These are phyloP conservation scores for Urophycis tenuis DNA, from an alignment of 2,797 vertebrate species.

Conservation along the genomic window DNA sequence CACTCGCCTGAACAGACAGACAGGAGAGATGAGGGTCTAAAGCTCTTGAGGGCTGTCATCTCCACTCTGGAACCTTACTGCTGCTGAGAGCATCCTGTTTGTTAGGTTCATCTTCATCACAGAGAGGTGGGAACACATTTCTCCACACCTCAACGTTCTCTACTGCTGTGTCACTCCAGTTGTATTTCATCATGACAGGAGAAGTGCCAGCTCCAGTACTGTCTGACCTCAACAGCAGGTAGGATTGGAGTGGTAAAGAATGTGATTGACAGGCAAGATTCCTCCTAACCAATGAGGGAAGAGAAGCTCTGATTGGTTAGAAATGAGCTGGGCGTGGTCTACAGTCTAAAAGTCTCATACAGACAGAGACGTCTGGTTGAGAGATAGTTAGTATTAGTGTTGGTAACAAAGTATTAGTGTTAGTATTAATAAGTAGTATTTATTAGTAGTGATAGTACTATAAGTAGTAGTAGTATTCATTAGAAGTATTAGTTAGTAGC, in stretches of 20 bases:
- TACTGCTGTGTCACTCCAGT: neutral
- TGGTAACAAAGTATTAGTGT: too few species aligned
- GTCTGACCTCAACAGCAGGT: too few species aligned
- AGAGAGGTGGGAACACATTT: neutral
- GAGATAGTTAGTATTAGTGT: too few species aligned
- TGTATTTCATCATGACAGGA: neutral
- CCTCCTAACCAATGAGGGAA: neutral
- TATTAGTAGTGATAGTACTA: too few species aligned
- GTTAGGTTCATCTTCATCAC: neutral
- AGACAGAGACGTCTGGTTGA: too few species aligned
- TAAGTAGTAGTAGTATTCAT: too few species aligned
- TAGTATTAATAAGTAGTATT: too few species aligned
- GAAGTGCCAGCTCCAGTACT: neutral
- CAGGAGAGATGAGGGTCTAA: neutral
- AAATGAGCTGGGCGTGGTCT: neutral
- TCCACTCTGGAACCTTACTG: too few species aligned
- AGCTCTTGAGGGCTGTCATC: neutral
- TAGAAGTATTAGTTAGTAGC: too few species aligned
- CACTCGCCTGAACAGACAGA: slow-evolving; percentile 71
- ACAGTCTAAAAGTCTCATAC: neutral
- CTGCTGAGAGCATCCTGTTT: neutral
- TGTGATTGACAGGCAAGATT: too few species aligned
- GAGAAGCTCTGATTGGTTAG: neutral
- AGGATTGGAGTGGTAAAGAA: too few species aligned
- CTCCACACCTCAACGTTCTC: neutral